Conservation (phyloP, 2,888 invertebrate species). For the Coecobrya sp. region DNA sequence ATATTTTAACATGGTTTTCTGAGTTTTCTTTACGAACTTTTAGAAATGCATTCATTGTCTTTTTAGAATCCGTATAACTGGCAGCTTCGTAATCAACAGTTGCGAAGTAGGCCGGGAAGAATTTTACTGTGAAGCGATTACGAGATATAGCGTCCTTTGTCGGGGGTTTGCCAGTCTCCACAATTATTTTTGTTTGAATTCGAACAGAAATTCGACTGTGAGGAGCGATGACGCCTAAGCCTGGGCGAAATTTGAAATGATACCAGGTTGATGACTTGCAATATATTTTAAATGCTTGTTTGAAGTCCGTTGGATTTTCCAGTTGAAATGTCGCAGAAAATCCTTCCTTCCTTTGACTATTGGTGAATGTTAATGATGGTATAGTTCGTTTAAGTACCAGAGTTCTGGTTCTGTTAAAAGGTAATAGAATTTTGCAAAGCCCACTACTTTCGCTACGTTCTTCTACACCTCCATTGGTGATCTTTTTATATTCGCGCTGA, state of each 20-base stretch:
- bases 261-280: not conserved
- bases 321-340: not conserved
- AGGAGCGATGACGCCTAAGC: not conserved
- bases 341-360: not conserved
- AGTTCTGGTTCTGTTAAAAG: not conserved
- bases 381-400: not conserved
- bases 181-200: not conserved
- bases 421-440: not conserved
- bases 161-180: not conserved
- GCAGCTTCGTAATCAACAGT: not conserved
- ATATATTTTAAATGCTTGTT: not conserved
- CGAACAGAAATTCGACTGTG: not conserved
- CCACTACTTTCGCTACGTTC: not conserved
- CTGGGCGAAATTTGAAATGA: not conserved
- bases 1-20: no score
- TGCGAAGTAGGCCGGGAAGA: constrained; percentile 10
- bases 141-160: not conserved
- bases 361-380: no score
- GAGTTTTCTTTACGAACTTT: not conserved
- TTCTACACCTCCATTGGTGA: not conserved
- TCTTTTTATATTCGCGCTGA: not conserved
- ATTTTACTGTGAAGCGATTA: not conserved
- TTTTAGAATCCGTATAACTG: not conserved
- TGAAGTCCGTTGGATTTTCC: not conserved
- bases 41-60: not conserved